Evolutionary conservation across 1,140 invertebrate species (phyloP).

Genomic region (Eriosoma lanigerum): DNA sequence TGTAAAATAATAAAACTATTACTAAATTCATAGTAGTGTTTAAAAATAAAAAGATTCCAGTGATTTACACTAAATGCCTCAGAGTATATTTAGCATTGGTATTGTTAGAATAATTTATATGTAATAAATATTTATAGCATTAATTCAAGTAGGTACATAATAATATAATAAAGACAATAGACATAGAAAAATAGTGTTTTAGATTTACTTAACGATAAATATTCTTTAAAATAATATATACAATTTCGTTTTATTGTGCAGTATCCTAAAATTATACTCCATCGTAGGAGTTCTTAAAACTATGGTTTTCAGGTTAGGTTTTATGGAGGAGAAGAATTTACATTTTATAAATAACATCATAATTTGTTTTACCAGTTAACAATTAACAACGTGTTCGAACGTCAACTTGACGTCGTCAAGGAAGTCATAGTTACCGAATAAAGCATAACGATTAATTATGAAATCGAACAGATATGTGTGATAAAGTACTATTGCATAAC

Average conservation of each 20-base stretch:
- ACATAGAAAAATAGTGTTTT: constrained; percentile 41
- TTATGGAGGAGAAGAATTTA: no score
- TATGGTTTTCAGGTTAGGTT: background rate
- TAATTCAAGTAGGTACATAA: constrained; percentile 41
- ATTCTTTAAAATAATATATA: background rate
- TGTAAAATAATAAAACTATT: background rate
- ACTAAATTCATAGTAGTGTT: constrained; percentile 8
- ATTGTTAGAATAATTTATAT: constrained; percentile 3
- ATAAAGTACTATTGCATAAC: background rate
- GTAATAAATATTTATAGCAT: background rate
- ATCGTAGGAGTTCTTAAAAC: constrained; percentile 1
- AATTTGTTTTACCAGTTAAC: no score
- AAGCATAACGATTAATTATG: background rate
- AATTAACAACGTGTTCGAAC: background rate
- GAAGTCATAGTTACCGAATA: background rate
- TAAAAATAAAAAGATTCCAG: background rate
- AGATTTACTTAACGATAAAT: constrained; percentile 34
- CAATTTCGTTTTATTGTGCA: constrained; percentile 21
- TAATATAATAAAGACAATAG: no score
- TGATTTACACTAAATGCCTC: constrained; percentile 21
- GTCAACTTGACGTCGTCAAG: no score
- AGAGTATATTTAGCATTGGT: constrained; percentile 17
- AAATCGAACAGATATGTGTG: constrained; percentile 18
- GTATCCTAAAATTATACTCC: constrained; percentile 18
- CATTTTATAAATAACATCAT: background rate